A percentile compares a stretch with the other conserved stretches of the same genome.
Conservation (phyloP, 2,888 invertebrate genomes). For the Philhelius pedissequus region DNA sequence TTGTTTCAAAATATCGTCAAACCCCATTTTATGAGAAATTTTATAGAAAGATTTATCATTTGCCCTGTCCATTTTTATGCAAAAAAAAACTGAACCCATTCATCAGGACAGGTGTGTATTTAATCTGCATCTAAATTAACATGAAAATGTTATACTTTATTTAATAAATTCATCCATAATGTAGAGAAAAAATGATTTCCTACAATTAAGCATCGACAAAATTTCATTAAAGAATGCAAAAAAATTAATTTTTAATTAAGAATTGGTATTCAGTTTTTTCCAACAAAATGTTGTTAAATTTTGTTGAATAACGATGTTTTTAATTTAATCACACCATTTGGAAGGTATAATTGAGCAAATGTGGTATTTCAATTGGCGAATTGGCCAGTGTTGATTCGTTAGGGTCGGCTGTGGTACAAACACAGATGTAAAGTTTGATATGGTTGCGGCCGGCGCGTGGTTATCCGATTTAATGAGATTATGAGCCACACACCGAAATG, state of each 20-base stretch:
- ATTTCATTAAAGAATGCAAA: neutral
- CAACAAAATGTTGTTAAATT: neutral
- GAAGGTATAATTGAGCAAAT: conserved; percentile 48
- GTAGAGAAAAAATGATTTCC: neutral
- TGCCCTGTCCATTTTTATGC: no score
- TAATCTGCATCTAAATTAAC: neutral
- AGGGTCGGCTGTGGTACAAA: neutral
- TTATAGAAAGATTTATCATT: no score
- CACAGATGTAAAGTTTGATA: conserved; percentile 5
- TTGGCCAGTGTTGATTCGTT: neutral
- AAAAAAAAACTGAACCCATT: no score
- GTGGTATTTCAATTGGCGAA: conserved; percentile 45
- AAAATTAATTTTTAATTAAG: conserved; percentile 51
- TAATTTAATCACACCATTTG: conserved; percentile 54
- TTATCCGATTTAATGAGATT: conserved; percentile 34
- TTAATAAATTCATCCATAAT: conserved; percentile 20
- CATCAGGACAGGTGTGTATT: neutral
- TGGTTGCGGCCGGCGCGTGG: no score
- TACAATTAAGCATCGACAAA: conserved; percentile 51
- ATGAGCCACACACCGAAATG: neutral
- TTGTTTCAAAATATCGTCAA: no score
- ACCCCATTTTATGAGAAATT: no score
- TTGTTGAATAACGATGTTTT: conserved; percentile 8
- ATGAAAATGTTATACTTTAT: conserved; percentile 41
- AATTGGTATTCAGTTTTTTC: conserved; percentile 4